phyloP scores from a whole-genome alignment of 2,113 vertebrate species.

The Seriola aureovittata region DNA sequence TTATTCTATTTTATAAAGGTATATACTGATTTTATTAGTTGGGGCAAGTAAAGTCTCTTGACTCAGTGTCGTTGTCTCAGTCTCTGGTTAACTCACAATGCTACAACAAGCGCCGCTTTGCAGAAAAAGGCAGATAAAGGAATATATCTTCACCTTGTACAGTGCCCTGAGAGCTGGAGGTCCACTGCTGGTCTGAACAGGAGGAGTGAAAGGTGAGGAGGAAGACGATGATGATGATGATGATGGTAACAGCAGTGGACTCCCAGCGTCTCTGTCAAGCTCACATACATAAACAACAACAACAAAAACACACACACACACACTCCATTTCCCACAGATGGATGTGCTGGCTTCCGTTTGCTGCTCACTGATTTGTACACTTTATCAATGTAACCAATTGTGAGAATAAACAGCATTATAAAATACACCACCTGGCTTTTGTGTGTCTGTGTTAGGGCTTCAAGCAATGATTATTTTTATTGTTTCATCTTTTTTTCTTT shows the following conservation, averaged over 20 bases:
- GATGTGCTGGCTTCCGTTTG: slow-evolving; percentile 82
- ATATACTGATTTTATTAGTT: slow-evolving; percentile 87
- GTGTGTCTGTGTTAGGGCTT: slow-evolving; percentile 14
- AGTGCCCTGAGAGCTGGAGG: slow-evolving; percentile 59
- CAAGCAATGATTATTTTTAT: not conserved
- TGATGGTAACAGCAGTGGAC: slow-evolving; percentile 31
- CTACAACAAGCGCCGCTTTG: slow-evolving; percentile 69
- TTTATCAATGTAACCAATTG: slow-evolving; percentile 92
- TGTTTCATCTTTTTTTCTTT: not conserved
- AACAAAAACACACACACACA: slow-evolving; percentile 43
- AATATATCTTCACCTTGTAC: slow-evolving; percentile 64
- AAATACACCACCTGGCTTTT: slow-evolving; percentile 43
- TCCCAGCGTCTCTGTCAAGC: slow-evolving; percentile 53
- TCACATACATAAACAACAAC: slow-evolving; percentile 61
- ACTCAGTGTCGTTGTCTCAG: slow-evolving; percentile 78
- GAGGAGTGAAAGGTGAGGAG: not conserved
- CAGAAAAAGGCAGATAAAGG: slow-evolving; percentile 54
- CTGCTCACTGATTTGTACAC: slow-evolving; percentile 90
- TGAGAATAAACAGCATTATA: slow-evolving; percentile 92
- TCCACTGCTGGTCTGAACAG: slow-evolving; percentile 38
- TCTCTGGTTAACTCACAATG: slow-evolving; percentile 72
- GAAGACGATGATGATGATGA: slow-evolving; percentile 10
- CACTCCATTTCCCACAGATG: slow-evolving; percentile 67
- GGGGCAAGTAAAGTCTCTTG: slow-evolving; percentile 68
- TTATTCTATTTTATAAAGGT: slow-evolving; percentile 99